Evolutionary conservation across 2,888 invertebrate genomes (phyloP), one percentile per base, ranked within the genome.

Genomic region (Apodemia mormo): DNA sequence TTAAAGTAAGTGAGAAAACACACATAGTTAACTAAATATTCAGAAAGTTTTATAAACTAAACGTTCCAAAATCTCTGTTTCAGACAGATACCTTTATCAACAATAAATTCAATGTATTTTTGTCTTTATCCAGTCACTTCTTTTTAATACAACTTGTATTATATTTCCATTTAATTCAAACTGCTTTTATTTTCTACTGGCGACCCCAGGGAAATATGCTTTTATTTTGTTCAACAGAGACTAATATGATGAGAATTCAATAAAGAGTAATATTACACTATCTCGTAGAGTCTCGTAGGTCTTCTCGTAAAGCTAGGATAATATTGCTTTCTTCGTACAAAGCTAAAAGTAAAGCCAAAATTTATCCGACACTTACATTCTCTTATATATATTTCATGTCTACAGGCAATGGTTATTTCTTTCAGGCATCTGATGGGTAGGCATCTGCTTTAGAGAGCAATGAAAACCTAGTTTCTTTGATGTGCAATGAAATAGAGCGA

Each of bases 301-400:
- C 49, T 52, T 52, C 49, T 52, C 49, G n/a, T 52, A 52, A n/a
- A 52, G 52, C 52, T n/a, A 52, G 7, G n/a, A 52, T 7, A 52
- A 52, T 52, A 52, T n/a, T 52, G 52, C n/a, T 52, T 52, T n/a
- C n/a, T 52, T n/a, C 52, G 52, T 52, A n/a, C 52, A 52, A 52
- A n/a, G n/a, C 52, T 52, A n/a, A 52, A 52, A 52, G 52, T n/a
- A n/a, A 52, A 52, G n/a, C 52, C n/a, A 7, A 52, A 52, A 52
- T n/a, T n/a, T 52, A 45, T 45, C 14, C 45, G 3, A 45, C 45
- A 45, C 45, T 14, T 12, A 12, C 4, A 14, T 14, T 45, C 12
- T 45, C 12, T 12, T 12, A 45, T 4, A 45, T 12, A 45, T 1
- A 45, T 12, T 12, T 45, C 14, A 14, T 45, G 12, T 45, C 12